phyloP scores from a whole-genome alignment of 2,797 vertebrate genomes.

The Urophycis tenuis region DNA sequence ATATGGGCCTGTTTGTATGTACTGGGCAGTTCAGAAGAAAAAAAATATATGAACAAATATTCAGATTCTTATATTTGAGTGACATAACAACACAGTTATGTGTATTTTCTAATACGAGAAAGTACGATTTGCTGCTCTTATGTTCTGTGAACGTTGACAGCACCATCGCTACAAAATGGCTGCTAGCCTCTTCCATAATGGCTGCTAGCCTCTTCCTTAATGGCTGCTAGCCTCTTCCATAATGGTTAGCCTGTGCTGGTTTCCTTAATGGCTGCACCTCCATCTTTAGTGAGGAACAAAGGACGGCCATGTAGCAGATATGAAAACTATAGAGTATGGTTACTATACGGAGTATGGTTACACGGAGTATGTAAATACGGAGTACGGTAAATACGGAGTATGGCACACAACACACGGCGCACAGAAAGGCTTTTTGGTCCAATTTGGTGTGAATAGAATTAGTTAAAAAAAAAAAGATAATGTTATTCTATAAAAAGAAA shows the following conservation, averaged over 20 bases:
- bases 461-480: background rate
- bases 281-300: conserved; percentile 65
- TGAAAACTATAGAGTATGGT: too few relatives aligned
- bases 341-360: too few relatives aligned
- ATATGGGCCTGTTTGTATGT: background rate
- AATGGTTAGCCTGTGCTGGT: conserved; percentile 4
- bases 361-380: too few relatives aligned
- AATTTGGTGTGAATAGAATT: background rate
- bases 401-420: background rate
- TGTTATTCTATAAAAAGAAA: background rate
- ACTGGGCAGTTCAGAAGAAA: background rate
- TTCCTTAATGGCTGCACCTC: conserved; percentile 50
- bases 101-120: background rate
- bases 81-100: background rate
- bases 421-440: background rate
- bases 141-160: background rate
- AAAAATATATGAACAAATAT: background rate
- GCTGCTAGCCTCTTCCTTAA: conserved; percentile 34
- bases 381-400: too few relatives aligned
- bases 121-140: background rate
- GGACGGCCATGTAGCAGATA: too few relatives aligned
- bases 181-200: conserved; percentile 36
- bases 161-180: conserved; percentile 67
- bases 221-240: conserved; percentile 32
- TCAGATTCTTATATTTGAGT: background rate